Base-by-base conservation (phyloP, 1,140 invertebrate genomes). In the Archivesica marissinica region DNA sequence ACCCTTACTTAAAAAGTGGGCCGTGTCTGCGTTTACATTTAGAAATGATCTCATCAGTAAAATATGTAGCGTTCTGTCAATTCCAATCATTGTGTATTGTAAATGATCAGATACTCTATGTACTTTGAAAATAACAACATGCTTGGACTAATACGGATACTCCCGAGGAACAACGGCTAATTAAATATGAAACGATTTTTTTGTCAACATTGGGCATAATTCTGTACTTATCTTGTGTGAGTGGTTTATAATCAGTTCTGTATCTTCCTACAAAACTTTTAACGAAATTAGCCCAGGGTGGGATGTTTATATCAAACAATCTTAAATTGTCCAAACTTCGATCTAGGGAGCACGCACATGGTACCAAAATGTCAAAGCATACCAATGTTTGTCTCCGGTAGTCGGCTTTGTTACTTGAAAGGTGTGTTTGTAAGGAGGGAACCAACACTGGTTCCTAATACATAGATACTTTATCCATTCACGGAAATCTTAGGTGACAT, bases 311-410 rank as follows among this genome's bases (percentile, higher is more conserved):
- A 17, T 35, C 50, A 76, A 76, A 76, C 74, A 50, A 76, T 39
- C 47, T 76, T 76, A 76, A 76, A 76, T 39, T 76, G 74, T 76
- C 74, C 74, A 76, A 76, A 76, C 74, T 39, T 56, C 74, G 74
- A 59, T 76, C 54, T 52, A 44, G 33, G 15, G 20, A 35, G 23
- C 74, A 56, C 33, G 47, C 30, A 76, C 47, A 76, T 76, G 17
- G 74, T 56, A 52, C 74, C 59, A 76, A 76, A 76, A 56, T 76
- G 38, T 52, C 44, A 41, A 76, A 76, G 56, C 59, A 76, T 76
- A 6, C 33, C 44, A 76, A n/a, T 76, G 74, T 76, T 76, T 76
- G 38, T 28, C 74, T 33, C 30, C 1, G 39, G 44, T 35, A 76
- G 28, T 39, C 15, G 13, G 44, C 23, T 52, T 13, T 76, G 47